Evolutionary conservation across 2,113 vertebrate species (phyloP), one percentile per base, ranked within the genome.

Genomic region (Ammodytes dubius): DNA sequence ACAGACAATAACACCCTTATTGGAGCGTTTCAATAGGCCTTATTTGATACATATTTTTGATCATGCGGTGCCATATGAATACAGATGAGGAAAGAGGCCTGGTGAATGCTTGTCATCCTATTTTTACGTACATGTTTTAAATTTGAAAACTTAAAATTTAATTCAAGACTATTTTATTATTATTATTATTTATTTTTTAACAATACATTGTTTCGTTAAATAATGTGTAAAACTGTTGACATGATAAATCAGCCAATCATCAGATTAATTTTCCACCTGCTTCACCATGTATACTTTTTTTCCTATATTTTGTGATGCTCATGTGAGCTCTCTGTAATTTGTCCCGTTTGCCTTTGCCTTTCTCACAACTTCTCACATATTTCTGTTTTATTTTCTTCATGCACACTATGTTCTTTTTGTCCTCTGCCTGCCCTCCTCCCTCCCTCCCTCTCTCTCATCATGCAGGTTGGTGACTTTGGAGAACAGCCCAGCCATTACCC

Each of bases 401-500:
- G 40, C 45, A 0, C 11, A 70, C 53, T 63, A 27, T 65, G 56
- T 86, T 50, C 14, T 59, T 50, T 66, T 54, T 47, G 19, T 2
- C 42, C 15, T 67, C 35, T 66, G 11, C 63, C 19, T 69, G 65
- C 47, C 71, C 57, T 58, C 43, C 12, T 60, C 19, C 39, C 43
- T 60, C 19, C 39, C 43, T 39, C 57, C 43, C 42, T 56, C 37
- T 35, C 47, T 60, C 35, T 79, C 49, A 67, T 83, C 47, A 5
- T 85, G 12, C 94, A 99, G 98, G 98, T 96, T 99, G 94, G 97
- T 98, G 88, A 99, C 98, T 0, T 89, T 99, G 93, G 98, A 98
- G 91, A 99, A 99, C 85, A 96, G 98, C 79, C 97, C 97, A 5
- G 96, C 95, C 83, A 91, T 98, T 87, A 98, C 96, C 61, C 96